These are phyloP conservation scores for Hippoglossus hippoglossus DNA, from an alignment of 2,797 vertebrate genomes.

Conservation along the genomic window DNA sequence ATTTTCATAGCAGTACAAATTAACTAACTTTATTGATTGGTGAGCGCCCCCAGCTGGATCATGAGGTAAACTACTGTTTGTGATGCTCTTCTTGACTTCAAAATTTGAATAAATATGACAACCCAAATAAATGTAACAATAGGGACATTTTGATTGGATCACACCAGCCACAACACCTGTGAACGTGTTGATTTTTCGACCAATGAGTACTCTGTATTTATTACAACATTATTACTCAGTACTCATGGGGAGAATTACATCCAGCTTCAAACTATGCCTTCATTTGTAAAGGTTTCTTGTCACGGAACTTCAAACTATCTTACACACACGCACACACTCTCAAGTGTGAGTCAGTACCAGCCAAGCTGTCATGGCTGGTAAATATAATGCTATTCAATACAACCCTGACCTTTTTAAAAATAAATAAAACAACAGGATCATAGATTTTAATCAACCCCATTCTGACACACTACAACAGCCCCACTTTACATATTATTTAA, in stretches of 20 bases:
- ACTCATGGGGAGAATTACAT: no score
- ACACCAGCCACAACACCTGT: neutral
- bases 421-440: neutral
- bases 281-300: no score
- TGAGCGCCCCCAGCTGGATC: no score
- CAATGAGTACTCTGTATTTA: no score
- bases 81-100: no score
- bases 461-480: slow-evolving; percentile 3
- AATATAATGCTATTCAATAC: neutral
- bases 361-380: neutral
- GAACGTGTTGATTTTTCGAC: neutral
- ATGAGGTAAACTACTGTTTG: no score
- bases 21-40: no score
- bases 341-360: neutral
- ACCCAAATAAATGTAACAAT: neutral
- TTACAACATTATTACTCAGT: no score
- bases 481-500: slow-evolving; percentile 17
- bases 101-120: no score
- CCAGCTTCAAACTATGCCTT: no score
- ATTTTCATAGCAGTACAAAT: no score
- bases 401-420: neutral
- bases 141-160: neutral
- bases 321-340: neutral
- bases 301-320: no score
- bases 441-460: slow-evolving; percentile 19